Evolutionary conservation across 1,140 invertebrate species (phyloP), one percentile per base, ranked within the genome.

Genomic region (Neotoxoptera formosana): DNA sequence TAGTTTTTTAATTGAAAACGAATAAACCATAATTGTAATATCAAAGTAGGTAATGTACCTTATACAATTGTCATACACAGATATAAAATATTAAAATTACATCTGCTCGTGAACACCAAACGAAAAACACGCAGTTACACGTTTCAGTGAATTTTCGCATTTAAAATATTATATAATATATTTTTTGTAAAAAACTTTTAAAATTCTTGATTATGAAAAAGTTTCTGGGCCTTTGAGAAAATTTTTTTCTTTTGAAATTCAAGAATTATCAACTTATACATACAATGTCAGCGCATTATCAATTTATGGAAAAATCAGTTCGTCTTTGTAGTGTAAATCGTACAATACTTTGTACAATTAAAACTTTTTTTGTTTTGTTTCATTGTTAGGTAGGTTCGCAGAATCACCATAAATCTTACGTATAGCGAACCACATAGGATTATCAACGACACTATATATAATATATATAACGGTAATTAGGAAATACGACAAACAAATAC

Each of bases 291-390:
- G 30, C 60, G 60, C n/a, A 34, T 76, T 76, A 76, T 76, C 60
- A 76, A 76, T 76, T 76, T 76, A 76, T 76, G 60, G 11, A 76
- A 76, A 41, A 76, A 76, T 76, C 60, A 76, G 60, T 76, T 17
- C 60, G 60, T n/a, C 60, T 76, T 76, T 76, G 60, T 76, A 30
- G 60, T 76, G 60, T 76, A 76, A 76, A 76, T 76, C n/a, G 4
- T 17, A 76, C 60, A 76, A 76, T 76, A n/a, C 60, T 76, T 76
- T 76, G 60, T 76, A 76, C 60, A 76, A 76, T 76, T 76, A 76
- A 76, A 76, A 76, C 60, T 76, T 76, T 76, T 67, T 60, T 30
- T 76, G 60, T 76, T 76, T 76, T 76, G n/a, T 76, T 76, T 76
- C 6, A n/a, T 76, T n/a, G 30, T n/a, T 76, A 76, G n/a, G n/a